Base-by-base conservation (phyloP, 1,140 invertebrate genomes). In the Lasioglossum baleicum region DNA sequence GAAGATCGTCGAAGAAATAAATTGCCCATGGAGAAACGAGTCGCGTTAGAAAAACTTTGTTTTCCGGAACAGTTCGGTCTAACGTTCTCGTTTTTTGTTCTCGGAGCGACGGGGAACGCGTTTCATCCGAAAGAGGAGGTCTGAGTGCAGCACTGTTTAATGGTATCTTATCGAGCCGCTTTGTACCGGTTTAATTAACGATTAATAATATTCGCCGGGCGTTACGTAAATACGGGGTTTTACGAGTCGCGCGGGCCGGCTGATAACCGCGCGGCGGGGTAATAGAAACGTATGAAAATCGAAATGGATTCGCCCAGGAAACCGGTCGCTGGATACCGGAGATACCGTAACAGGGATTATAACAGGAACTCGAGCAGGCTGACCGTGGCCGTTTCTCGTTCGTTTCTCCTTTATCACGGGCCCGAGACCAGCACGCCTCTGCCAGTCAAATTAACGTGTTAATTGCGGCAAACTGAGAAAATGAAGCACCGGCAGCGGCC, bases 151-250 rank as follows among this genome's bases (percentile, higher is more conserved):
- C 76, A 78, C 76, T 78, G 76, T 78, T 78, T 53, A 73, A 44
- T 51, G 76, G 56, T 79, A 79, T 79, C 76, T 79, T 79, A 79
- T 79, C 76, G 61, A 7, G 76, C 76, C 61, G 76, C 76, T 79
- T 79, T 79, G 76, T 79, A 79, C 76, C 76, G 61, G 76, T 79
- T 79, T 79, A 79, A 79, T 79, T 79, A 79, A 79, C 76, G 76
- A 79, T 79, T 79, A 79, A 79, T 79, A 79, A 79, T 79, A 79
- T 79, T 72, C 76, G 40, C 76, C n/a, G 61, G 69, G 42, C 76
- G 76, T 79, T 79, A 79, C 76, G 76, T 79, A 79, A 73, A 79
- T 79, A 79, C 70, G 26, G 51, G 48, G 69, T 73, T 79, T 79
- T 79, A 79, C 76, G 69, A 79, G 76, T 72, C 22, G 15, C 69